Percentiles rank a stretch among this genome's conserved stretches.
These are phyloP conservation scores for Equus przewalskii DNA, from an alignment of 2,113 vertebrate genomes.

Conservation along the genomic window DNA sequence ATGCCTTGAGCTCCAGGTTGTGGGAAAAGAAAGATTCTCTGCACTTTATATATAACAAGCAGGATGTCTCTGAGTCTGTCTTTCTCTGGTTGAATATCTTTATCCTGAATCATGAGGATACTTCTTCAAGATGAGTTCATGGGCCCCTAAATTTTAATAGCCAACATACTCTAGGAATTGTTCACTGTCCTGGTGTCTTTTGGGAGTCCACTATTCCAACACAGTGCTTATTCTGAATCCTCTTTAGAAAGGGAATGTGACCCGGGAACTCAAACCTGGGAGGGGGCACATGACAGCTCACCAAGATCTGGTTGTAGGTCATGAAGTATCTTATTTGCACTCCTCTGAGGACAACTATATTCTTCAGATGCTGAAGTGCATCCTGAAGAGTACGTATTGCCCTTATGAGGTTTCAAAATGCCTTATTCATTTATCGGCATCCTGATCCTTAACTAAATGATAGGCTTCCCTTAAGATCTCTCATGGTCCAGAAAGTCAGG, in stretches of 20 bases:
- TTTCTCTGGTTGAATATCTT: constrained; percentile 12
- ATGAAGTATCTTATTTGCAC: neutral
- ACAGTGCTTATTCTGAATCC: neutral
- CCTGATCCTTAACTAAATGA: neutral
- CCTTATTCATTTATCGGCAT: neutral
- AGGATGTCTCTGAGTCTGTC: neutral
- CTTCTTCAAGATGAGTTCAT: neutral
- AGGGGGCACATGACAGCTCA: neutral
- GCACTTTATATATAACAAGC: neutral
- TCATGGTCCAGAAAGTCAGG: neutral
- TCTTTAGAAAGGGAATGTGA: neutral
- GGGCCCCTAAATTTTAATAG: neutral
- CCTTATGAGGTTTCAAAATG: neutral
- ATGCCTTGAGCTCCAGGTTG: neutral
- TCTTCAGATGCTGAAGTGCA: neutral
- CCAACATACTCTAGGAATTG: neutral
- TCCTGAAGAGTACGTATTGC: neutral
- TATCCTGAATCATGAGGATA: neutral
- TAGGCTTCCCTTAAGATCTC: neutral
- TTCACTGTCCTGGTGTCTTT: neutral
- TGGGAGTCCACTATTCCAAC: neutral
- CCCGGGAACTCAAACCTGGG: neutral
- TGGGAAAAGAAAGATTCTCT: neutral
- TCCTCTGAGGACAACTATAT: neutral
- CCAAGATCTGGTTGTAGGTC: too few species aligned